phyloP scores from a whole-genome alignment of 2,888 invertebrate species.

The Dione juno region DNA sequence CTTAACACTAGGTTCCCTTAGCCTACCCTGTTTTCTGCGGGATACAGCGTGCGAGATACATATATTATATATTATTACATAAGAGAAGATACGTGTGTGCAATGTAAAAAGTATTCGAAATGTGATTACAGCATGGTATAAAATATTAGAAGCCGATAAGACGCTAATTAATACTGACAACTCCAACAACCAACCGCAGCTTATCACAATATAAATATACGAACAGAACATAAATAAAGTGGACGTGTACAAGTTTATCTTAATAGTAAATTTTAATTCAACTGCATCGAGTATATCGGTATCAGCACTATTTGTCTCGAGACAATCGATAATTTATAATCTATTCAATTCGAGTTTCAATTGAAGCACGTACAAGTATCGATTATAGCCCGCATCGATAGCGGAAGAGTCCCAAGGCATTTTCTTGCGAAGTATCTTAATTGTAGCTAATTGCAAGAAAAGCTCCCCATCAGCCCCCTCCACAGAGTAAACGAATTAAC shows the following conservation, averaged over 20 bases:
- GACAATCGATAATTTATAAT: conserved; percentile 32
- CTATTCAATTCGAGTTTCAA: conserved; percentile 24
- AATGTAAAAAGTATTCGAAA: neutral
- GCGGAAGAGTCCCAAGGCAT: conserved; percentile 54
- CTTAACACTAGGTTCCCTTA: too few species aligned
- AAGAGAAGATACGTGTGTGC: too few species aligned
- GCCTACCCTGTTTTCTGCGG: too few species aligned
- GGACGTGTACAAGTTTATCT: conserved; percentile 28
- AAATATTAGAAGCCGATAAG: conserved; percentile 4
- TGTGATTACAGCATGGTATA: neutral
- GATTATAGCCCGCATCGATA: conserved; percentile 36
- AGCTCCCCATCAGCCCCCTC: conserved; percentile 72
- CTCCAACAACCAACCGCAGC: neutral
- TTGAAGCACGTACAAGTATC: conserved; percentile 31
- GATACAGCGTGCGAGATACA: too few species aligned
- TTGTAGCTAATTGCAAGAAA: conserved; percentile 80
- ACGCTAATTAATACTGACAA: conserved; percentile 11
- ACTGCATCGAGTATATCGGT: neutral
- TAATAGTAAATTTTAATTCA: conserved; percentile 53
- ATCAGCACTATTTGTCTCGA: conserved; percentile 26
- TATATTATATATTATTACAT: too few species aligned
- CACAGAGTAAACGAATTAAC: conserved; percentile 81
- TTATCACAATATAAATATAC: conserved; percentile 7
- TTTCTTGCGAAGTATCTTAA: conserved; percentile 74
- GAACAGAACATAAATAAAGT: conserved; percentile 7